These are phyloP conservation scores for Leucoraja ocellata DNA, from an alignment of 2,797 vertebrate genomes.

Conservation along the genomic window DNA sequence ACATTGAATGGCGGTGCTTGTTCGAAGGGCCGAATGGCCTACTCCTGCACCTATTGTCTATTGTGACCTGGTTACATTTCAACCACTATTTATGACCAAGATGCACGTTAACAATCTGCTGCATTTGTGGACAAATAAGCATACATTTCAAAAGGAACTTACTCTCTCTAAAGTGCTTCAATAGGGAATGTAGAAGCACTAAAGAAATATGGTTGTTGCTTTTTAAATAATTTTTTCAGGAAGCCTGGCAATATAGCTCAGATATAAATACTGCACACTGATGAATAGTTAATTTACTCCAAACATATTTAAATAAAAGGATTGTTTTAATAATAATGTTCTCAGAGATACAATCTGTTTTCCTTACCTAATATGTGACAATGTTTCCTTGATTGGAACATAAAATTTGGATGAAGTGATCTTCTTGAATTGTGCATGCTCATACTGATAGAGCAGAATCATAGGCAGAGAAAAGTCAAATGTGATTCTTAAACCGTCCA, in stretches of 20 bases:
- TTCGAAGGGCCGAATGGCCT: too few relatives aligned
- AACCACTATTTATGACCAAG: not conserved
- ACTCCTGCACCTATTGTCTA: too few relatives aligned
- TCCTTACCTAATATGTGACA: constrained; percentile 18
- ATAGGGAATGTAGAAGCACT: not conserved
- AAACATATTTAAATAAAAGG: not conserved
- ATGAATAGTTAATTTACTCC: not conserved
- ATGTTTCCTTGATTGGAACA: constrained; percentile 72
- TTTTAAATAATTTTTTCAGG: not conserved
- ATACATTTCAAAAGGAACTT: not conserved
- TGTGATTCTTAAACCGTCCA: constrained; percentile 90
- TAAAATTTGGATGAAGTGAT: constrained; percentile 86
- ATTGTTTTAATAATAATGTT: not conserved
- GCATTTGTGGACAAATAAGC: not conserved
- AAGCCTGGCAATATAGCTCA: not conserved
- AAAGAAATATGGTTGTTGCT: not conserved
- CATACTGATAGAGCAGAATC: constrained; percentile 89
- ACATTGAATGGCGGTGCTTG: too few relatives aligned
- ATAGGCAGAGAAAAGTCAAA: constrained; percentile 94
- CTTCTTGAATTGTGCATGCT: constrained; percentile 96
- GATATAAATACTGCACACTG: not conserved
- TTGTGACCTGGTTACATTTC: not conserved
- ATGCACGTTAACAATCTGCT: not conserved
- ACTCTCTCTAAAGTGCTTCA: too few relatives aligned
- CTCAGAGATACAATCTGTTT: not conserved